Percentiles rank a stretch among this genome's conserved stretches.
These are phyloP conservation scores for Diaprepes abbreviatus DNA, from an alignment of 2,888 invertebrate species.

Conservation along the genomic window DNA sequence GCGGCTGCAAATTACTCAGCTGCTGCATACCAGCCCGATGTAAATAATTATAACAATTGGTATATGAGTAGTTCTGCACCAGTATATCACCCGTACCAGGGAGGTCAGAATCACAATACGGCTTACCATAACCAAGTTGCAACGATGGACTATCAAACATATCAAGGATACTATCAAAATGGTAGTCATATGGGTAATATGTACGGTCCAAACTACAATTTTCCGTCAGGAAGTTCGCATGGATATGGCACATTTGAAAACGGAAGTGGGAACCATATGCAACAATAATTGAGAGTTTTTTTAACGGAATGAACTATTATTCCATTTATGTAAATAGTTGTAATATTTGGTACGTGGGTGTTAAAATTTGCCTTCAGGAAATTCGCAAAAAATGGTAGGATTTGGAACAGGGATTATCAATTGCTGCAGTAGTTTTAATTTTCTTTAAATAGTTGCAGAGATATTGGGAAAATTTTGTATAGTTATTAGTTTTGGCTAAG, in stretches of 20 bases:
- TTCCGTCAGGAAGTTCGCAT: conserved; percentile 4
- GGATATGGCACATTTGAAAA: conserved; percentile 33
- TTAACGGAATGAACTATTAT: too few species aligned
- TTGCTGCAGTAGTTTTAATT: conserved; percentile 12
- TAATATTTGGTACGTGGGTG: too few species aligned
- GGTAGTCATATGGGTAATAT: conserved; percentile 32
- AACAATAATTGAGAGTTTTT: too few species aligned
- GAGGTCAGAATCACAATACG: conserved; percentile 7
- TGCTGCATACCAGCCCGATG: conserved; percentile 13
- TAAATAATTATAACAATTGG: conserved; percentile 33
- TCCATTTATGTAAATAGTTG: too few species aligned
- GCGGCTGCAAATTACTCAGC: neutral
- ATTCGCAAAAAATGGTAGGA: too few species aligned
- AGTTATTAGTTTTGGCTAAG: too few species aligned
- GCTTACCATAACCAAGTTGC: conserved; percentile 26
- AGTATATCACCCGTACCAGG: conserved; percentile 19
- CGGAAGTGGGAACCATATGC: conserved; percentile 28
- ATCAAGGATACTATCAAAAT: conserved; percentile 25
- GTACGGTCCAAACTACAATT: conserved; percentile 31
- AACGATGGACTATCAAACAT: conserved; percentile 2
- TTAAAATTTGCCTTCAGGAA: too few species aligned
- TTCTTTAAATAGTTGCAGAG: neutral
- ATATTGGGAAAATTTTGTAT: neutral
- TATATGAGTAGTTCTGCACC: conserved; percentile 26
- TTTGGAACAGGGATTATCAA: too few species aligned